Base-by-base conservation (phyloP, 2,888 invertebrate genomes). In the Parnassius apollo region DNA sequence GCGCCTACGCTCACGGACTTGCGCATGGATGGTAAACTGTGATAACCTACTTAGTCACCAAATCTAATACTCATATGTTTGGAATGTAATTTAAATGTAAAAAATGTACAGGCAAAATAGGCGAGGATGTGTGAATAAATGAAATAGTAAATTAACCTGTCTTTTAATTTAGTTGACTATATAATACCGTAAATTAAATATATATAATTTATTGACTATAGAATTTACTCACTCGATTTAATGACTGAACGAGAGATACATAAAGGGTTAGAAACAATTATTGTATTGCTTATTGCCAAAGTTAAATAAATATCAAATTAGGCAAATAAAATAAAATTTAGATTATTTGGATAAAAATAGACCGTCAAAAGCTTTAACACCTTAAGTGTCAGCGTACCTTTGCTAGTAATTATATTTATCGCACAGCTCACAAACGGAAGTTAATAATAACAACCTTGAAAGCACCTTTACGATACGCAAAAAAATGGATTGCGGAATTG, bases 51-150 rank as follows among this genome's bases (percentile, higher is more conserved):
- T 75, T 83, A 83, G 81, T 83, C 85, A 89, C 86, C 68, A 78
- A 78, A 80, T 74, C 75, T 78, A 86, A 89, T 88, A 88, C 88
- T 89, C 88, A 88, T 78, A 73, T 70, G 71, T 83, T 83, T 82
- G 82, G 82, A 83, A 77, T 86, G 83, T 88, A 88, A 87, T 82
- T 85, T 85, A 83, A 79, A 79, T 85, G 79, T 80, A 78, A 76
- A 81, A 80, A 78, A 69, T 75, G 80, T 77, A 84, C 80, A 83
- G 80, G 80, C 81, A 83, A 86, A 75, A 82, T 81, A 72, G 82
- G 86, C 85, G 89, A 88, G 89, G 88, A 88, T 88, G 90, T 82
- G 90, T 86, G 87, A 90, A 90, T 90, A 90, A 89, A 90, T 86
- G 87, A 83, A 70, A 71, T 69, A 69, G 69, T 74, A 71, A 75